phyloP scores from a whole-genome alignment of 2,113 vertebrate species.

The Aphyosemion australe region DNA sequence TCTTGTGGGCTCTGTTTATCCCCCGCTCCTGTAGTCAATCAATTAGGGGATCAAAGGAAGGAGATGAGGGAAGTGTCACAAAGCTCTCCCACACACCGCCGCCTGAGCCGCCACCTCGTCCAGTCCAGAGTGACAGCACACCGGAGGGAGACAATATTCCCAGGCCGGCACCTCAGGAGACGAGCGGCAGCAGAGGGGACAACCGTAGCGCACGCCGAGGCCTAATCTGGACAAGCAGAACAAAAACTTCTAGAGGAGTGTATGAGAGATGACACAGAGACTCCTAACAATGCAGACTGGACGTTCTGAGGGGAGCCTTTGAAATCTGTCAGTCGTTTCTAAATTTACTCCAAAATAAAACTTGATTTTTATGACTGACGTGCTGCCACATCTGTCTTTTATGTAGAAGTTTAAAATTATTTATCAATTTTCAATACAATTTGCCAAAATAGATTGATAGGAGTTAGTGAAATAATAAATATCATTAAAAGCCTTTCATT shows the following conservation, averaged over 20 bases:
- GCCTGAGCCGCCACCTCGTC: conserved; percentile 72
- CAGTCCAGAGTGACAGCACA: conserved; percentile 69
- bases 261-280: conserved; percentile 51
- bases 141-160: conserved; percentile 58
- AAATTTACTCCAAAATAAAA: conserved; percentile 6
- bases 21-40: conserved; percentile 83
- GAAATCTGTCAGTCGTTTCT: conserved; percentile 9
- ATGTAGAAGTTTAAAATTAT: too few species aligned
- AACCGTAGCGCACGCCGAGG: conserved; percentile 71
- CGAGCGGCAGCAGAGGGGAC: conserved; percentile 66
- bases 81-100: conserved; percentile 70
- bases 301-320: conserved; percentile 23
- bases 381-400: too few species aligned
- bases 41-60: conserved; percentile 83
- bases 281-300: conserved; percentile 35
- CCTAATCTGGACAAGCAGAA: conserved; percentile 75
- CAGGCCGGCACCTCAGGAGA: conserved; percentile 54
- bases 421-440: too few species aligned
- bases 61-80: conserved; percentile 75
- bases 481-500: conserved; percentile 26
- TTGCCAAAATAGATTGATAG: too few species aligned
- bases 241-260: conserved; percentile 63
- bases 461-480: conserved; percentile 19
- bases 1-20: conserved; percentile 80
- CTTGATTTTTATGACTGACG: conserved; percentile 9